Evolutionary conservation across 2,113 vertebrate species (phyloP), one percentile per base, ranked within the genome.

Genomic region (Cacatua alba): DNA sequence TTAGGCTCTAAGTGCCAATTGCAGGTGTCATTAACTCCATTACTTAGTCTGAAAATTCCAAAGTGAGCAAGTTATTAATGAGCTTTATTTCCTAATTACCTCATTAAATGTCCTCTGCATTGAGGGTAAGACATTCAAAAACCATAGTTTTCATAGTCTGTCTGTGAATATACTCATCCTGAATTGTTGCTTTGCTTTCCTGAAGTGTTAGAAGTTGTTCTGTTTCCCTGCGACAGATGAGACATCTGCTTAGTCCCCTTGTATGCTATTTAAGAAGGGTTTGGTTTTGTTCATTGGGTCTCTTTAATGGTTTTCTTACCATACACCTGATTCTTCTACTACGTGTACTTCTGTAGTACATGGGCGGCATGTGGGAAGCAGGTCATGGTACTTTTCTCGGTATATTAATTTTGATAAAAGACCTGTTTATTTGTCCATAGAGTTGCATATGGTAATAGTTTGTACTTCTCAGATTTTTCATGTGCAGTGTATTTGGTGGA

Each of bases 331-430:
- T 80, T 69, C 55, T 74, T 88, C 39, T 59, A 6, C 44, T 70
- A 20, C 0, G 0, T 28, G 20, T 59, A 24, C 21, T 69, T 80
- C 43, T 48, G 9, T 12, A 35, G 49, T 41, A 39, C 6, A 4
- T 41, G 21, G 3, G 26, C 70, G 37, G 62, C 43, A 62, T 46
- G 29, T 63, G 33, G 67, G 28, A 57, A 55, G 60, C 21, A 69
- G 68, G 43, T 69, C 37, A 17, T 15, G 13, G 17, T 41, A 26
- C 62, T 64, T 71, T 60, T 60, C 21, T 46, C 39, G 17, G 33
- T 60, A 11, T 68, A 49, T 49, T 63, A 13, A 26, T 74, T 80
- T 79, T 68, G 31, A 57, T 75, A 26, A 53, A 55, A 49, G 49
- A 23, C 7, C 19, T 63, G 6, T 55, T 74, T 64, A 49, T 64